These are phyloP conservation scores for Horisme vitalbata DNA, from an alignment of 2,888 invertebrate species.

Conservation along the genomic window DNA sequence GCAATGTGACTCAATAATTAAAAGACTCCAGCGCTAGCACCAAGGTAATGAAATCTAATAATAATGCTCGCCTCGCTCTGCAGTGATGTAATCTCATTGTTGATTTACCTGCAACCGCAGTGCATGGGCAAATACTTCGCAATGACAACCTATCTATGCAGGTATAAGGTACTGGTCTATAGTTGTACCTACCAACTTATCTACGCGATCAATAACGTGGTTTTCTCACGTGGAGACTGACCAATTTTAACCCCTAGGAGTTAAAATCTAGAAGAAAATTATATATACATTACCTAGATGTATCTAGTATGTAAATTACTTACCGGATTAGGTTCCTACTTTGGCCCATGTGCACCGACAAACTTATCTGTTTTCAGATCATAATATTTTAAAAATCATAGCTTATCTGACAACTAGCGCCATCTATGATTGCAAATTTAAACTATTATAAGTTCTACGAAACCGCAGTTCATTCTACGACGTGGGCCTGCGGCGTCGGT, in stretches of 20 bases:
- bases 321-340: too few species aligned
- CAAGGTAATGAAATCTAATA: slow-evolving; percentile 49
- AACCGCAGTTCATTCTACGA: too few species aligned
- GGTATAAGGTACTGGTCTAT: background rate
- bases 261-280: too few species aligned
- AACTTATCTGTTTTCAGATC: too few species aligned
- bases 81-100: slow-evolving; percentile 54
- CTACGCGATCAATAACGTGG: too few species aligned
- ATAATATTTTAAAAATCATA: background rate
- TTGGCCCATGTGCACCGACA: too few species aligned
- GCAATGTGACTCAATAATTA: slow-evolving; percentile 14
- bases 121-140: slow-evolving; percentile 20
- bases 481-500: too few species aligned
- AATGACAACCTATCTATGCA: background rate
- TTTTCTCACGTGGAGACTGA: too few species aligned
- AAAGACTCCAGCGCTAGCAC: slow-evolving; percentile 17
- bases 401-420: slow-evolving; percentile 3
- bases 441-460: background rate
- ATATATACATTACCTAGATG: too few species aligned
- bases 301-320: too few species aligned
- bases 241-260: too few species aligned
- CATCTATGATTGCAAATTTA: slow-evolving; percentile 7
- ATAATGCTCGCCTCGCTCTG: slow-evolving; percentile 47
- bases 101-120: slow-evolving; percentile 47
- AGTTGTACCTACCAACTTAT: background rate